Percentiles rank a stretch among this genome's conserved stretches.
These are phyloP conservation scores for Zosterops pallidus DNA, from an alignment of 2,113 vertebrate genomes.

Conservation along the genomic window DNA sequence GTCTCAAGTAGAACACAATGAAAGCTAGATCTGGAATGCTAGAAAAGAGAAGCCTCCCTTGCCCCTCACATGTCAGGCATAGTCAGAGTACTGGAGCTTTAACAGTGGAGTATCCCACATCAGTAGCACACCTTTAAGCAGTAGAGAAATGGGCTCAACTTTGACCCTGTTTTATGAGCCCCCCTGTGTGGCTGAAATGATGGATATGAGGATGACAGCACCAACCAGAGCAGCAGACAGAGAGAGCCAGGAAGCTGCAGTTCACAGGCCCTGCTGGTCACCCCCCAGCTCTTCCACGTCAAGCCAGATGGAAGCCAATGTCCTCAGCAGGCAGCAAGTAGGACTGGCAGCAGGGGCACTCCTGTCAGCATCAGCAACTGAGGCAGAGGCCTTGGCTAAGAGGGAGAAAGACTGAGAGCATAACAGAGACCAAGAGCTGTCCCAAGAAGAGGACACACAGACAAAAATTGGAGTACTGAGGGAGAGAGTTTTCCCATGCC, in stretches of 20 bases:
- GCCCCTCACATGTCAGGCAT: rapidly evolving
- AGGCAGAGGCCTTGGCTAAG: background rate
- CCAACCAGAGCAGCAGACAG: too few relatives aligned
- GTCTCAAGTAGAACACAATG: background rate
- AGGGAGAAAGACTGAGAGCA: background rate
- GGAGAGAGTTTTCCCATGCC: too few relatives aligned
- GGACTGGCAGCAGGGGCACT: background rate
- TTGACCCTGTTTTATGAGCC: background rate
- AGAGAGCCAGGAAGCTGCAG: background rate
- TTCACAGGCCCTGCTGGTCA: too few relatives aligned
- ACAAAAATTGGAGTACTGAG: background rate
- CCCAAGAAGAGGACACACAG: background rate
- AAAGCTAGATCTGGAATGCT: background rate
- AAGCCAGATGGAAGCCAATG: background rate
- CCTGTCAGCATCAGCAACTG: rapidly evolving
- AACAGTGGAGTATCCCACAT: too few relatives aligned
- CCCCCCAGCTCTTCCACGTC: too few relatives aligned
- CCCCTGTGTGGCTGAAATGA: too few relatives aligned
- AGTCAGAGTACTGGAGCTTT: background rate
- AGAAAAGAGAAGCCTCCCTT: background rate
- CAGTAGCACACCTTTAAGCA: too few relatives aligned
- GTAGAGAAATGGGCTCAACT: background rate
- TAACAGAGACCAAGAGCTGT: background rate
- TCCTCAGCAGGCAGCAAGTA: background rate
- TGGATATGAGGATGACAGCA: background rate